Base-by-base conservation (phyloP, 2,888 invertebrate species). In the Nephrotoma guestfalica region DNA sequence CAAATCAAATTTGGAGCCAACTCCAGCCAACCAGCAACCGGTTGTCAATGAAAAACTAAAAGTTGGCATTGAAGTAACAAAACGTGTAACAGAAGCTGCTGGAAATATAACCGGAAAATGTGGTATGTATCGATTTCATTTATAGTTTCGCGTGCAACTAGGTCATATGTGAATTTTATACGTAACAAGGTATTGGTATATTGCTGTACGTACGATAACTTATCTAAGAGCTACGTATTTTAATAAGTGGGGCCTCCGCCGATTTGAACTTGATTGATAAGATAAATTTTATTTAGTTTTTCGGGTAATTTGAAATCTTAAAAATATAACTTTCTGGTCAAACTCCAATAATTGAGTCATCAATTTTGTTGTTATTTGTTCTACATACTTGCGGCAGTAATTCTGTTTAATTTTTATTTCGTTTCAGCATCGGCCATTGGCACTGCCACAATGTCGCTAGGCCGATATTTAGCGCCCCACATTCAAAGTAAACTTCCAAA, bases 391-490 rank as follows among this genome's bases (percentile, higher is more conserved):
- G 1, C 30, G 30, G 3, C 1, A 30, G 3, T 30, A 30, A 30
- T 30, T 41, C 41, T 57, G 0, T 41, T 4, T 15, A 13, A n/a
- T 47, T 41, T 30, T 41, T 30, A 41, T 18, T 87, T 41, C 13
- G 41, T 84, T 41, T 41, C 2, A 84, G 84, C 84, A 2, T 84
- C 84, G 41, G 84, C 84, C 89, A 93, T 96, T 85, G 95, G 96
- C 11, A 91, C 92, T 13, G 95, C 95, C 1, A 96, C 96, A 2
- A 91, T 94, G 89, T 93, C 93, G 0, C 90, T 96, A 43, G 96
- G 96, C 0, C 92, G 93, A 86, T 93, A 92, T 88, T 89, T 96
- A 87, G 95, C 95, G 0, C 95, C 95, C 0, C 95, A 95, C 88
- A 92, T 95, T 5, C 93, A 94, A 88, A 93, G 92, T 88, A 94